A percentile compares a stretch with the other conserved stretches of the same genome.
Conservation (phyloP, 2,797 vertebrate genomes). For the Diceros bicornis region DNA sequence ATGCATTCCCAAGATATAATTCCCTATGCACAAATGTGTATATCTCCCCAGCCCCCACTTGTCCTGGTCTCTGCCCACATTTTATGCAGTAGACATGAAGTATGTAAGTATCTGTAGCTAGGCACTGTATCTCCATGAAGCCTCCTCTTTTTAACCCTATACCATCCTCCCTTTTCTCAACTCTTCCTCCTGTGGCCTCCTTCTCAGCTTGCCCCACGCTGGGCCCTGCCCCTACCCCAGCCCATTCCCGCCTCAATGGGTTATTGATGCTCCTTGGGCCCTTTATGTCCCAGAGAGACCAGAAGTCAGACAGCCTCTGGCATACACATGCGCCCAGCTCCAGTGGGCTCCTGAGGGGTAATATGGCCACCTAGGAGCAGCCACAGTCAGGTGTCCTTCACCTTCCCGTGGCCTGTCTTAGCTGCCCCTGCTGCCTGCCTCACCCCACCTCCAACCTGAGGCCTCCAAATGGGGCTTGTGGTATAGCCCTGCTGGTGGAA, state of each 20-base stretch:
- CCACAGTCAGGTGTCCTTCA: neutral
- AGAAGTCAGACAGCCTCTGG: neutral
- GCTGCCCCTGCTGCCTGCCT: too few relatives aligned
- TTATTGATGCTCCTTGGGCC: neutral
- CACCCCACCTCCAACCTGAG: neutral
- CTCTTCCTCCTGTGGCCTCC: neutral
- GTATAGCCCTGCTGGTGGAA: neutral
- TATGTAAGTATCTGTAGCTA: neutral
- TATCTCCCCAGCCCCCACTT: neutral
- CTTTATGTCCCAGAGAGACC: neutral
- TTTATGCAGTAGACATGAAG: neutral
- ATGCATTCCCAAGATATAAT: neutral
- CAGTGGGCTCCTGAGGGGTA: neutral
- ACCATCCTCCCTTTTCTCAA: neutral
- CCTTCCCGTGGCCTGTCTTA: neutral
- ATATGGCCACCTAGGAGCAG: neutral
- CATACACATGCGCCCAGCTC: neutral
- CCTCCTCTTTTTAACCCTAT: neutral
- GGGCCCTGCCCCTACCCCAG: neutral
- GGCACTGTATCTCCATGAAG: neutral
- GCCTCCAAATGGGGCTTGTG: neutral
- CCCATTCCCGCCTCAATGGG: neutral
- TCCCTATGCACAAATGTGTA: neutral
- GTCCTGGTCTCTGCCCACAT: neutral
- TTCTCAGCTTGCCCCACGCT: neutral